These are phyloP conservation scores for Caenorhabditis brenneri DNA, from an alignment of 1,140 invertebrate species.

Conservation along the genomic window DNA sequence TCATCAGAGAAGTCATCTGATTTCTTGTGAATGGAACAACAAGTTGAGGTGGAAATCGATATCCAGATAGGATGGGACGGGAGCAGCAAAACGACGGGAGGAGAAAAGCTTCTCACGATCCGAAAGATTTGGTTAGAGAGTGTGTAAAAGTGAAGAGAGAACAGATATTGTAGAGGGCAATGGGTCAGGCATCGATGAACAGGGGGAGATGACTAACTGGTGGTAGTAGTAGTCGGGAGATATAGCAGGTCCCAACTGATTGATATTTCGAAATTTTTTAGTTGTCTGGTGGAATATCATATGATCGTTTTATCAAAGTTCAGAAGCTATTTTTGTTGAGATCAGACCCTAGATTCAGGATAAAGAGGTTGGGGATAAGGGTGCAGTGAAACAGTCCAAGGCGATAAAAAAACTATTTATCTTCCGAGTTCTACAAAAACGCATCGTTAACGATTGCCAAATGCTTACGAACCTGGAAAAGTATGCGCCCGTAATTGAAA, in stretches of 20 bases:
- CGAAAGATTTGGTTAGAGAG: background rate
- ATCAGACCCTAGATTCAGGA: no score
- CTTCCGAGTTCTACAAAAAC: no score
- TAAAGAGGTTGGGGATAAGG: no score
- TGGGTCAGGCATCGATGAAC: slow-evolving; percentile 41
- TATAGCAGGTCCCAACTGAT: background rate
- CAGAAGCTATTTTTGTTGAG: no score
- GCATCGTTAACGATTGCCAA: no score
- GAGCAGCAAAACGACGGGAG: background rate
- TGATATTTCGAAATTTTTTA: slow-evolving; percentile 14
- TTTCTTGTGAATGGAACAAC: background rate
- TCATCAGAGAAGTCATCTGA: slow-evolving; percentile 30
- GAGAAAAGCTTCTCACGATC: slow-evolving; percentile 21
- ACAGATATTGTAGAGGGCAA: background rate
- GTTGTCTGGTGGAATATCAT: background rate
- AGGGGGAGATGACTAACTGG: slow-evolving; percentile 30
- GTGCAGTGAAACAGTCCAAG: no score
- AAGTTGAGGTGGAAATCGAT: slow-evolving; percentile 40
- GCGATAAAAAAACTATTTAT: no score
- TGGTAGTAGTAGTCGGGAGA: background rate
- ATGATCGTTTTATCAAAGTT: background rate
- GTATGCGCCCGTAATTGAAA: no score
- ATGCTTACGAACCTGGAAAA: no score
- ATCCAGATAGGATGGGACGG: slow-evolving; percentile 32
- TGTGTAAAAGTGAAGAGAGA: background rate